These are phyloP conservation scores for Gymnodraco acuticeps DNA, from an alignment of 2,797 vertebrate species.

Conservation along the genomic window DNA sequence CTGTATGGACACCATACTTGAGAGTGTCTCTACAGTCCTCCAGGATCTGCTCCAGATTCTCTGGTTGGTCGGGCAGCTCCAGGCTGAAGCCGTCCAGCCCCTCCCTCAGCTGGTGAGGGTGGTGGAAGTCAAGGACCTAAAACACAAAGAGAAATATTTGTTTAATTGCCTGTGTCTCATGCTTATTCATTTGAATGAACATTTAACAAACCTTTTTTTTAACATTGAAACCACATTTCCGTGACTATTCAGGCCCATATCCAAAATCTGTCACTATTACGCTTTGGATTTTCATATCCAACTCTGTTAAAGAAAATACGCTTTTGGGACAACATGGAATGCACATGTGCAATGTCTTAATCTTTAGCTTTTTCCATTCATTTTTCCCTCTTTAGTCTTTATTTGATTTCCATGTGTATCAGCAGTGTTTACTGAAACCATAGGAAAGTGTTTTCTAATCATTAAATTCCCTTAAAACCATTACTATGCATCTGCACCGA, in stretches of 20 bases:
- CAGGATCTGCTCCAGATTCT: conserved; percentile 81
- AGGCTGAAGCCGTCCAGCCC: conserved; percentile 82
- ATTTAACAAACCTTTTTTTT: neutral
- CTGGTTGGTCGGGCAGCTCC: conserved; percentile 74
- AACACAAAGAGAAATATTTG: neutral
- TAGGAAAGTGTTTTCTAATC: neutral
- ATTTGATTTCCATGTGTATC: neutral
- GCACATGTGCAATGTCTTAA: no score
- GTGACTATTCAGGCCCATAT: no score
- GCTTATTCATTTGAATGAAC: neutral
- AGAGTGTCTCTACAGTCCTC: conserved; percentile 81
- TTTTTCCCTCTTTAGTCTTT: no score
- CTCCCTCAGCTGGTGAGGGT: conserved; percentile 82
- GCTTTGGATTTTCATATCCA: no score
- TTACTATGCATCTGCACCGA: neutral
- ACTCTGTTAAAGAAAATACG: no score
- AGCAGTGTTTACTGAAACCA: neutral
- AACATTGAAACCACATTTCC: neutral
- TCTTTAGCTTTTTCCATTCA: no score
- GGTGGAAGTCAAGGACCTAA: conserved; percentile 81
- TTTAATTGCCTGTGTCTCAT: neutral
- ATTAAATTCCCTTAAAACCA: neutral
- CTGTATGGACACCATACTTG: conserved; percentile 85
- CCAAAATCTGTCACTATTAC: no score
- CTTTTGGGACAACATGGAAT: no score